phyloP scores from a whole-genome alignment of 2,797 vertebrate genomes.

The Diplodus sargus region DNA sequence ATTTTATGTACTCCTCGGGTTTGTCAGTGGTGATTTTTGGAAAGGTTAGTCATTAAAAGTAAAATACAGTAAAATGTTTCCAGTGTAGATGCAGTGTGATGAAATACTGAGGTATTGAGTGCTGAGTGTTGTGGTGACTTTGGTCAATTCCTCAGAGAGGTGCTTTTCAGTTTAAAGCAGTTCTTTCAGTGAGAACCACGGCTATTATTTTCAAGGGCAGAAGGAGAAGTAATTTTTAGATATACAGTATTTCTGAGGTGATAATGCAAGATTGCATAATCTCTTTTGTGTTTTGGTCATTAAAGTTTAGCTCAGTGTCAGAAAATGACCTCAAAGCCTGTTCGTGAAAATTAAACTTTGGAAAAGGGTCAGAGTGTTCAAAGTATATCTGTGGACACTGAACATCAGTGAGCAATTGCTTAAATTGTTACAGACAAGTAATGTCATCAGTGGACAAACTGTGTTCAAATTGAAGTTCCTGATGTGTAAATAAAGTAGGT shows the following conservation, averaged over 20 bases:
- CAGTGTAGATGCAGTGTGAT: neutral
- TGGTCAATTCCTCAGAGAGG: neutral
- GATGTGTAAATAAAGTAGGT: conserved; percentile 26
- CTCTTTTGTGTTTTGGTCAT: conserved; percentile 20
- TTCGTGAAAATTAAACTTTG: conserved; percentile 3
- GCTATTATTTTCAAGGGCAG: conserved; percentile 14
- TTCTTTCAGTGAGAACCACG: neutral
- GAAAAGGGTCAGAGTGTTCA: neutral
- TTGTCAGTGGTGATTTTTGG: neutral
- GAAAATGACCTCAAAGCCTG: conserved; percentile 2
- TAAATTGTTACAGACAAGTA: neutral
- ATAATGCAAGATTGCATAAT: conserved; percentile 12
- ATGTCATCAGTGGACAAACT: neutral
- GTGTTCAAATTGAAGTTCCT: neutral
- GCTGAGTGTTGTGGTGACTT: neutral
- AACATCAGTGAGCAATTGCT: neutral
- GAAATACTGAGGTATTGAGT: neutral
- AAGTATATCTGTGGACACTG: neutral
- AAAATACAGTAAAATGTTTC: neutral
- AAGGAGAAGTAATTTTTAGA: neutral
- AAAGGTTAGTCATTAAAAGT: neutral
- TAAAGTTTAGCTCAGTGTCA: conserved; percentile 1
- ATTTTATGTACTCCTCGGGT: neutral
- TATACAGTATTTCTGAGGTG: neutral
- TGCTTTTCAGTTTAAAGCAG: neutral